These are phyloP conservation scores for Myotis yumanensis DNA, from an alignment of 2,113 vertebrate species.

Conservation along the genomic window DNA sequence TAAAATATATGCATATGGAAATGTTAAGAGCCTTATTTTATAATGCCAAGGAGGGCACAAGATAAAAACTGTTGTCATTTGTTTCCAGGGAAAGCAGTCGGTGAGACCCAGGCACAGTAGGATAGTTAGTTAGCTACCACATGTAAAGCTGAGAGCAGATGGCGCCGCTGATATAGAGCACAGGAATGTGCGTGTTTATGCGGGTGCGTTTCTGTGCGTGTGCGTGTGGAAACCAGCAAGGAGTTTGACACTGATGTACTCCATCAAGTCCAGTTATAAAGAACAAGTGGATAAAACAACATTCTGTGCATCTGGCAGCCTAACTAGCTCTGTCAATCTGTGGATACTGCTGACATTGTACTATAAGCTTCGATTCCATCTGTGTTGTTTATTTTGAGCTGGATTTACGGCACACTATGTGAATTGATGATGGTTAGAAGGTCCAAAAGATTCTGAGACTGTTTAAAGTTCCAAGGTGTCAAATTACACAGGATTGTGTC, in stretches of 20 bases:
- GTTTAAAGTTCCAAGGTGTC: conserved; percentile 80
- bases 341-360: conserved; percentile 90
- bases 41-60: conserved; percentile 84
- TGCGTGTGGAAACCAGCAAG: conserved; percentile 89
- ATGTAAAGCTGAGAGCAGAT: conserved; percentile 90
- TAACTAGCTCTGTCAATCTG: conserved; percentile 89
- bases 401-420: conserved; percentile 86
- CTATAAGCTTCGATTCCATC: conserved; percentile 88
- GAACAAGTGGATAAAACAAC: conserved; percentile 90
- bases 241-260: conserved; percentile 90
- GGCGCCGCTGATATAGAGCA: conserved; percentile 87
- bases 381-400: conserved; percentile 89
- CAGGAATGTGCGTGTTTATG: conserved; percentile 88
- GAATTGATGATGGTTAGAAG: conserved; percentile 82
- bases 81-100: conserved; percentile 87
- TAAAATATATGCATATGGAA: conserved; percentile 82
- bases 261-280: conserved; percentile 90
- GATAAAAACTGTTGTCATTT: conserved; percentile 86
- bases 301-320: conserved; percentile 91
- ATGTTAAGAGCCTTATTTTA: conserved; percentile 86
- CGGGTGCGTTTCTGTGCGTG: conserved; percentile 87
- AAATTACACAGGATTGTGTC: conserved; percentile 76
- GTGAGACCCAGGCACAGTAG: conserved; percentile 87
- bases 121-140: conserved; percentile 88
- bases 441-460: conserved; percentile 83